phyloP scores from a whole-genome alignment of 2,797 vertebrate species.

The Chloroceryle inda region DNA sequence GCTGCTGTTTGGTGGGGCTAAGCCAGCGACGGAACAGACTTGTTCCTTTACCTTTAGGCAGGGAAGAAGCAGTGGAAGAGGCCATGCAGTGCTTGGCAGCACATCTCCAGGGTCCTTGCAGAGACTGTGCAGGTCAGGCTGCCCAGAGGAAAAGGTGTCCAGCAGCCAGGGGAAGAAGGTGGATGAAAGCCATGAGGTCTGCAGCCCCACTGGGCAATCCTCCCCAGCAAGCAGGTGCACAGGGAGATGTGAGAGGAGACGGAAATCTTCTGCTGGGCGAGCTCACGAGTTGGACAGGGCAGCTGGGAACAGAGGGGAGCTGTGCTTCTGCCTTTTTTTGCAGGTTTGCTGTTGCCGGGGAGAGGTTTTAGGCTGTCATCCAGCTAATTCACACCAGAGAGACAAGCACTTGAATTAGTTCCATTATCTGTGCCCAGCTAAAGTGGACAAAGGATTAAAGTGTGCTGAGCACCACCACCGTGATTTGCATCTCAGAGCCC shows the following conservation, averaged over 20 bases:
- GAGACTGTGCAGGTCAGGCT: rapidly evolving
- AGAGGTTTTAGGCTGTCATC: conserved; percentile 48
- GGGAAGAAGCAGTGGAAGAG: neutral
- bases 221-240: neutral
- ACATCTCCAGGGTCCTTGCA: neutral
- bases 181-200: neutral
- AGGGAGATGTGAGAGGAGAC: neutral
- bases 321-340: conserved; percentile 28
- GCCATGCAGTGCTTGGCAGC: neutral
- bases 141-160: neutral
- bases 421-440: conserved; percentile 48
- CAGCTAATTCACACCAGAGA: conserved; percentile 58
- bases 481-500: conserved; percentile 56
- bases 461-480: conserved; percentile 17
- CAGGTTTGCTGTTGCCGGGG: conserved; percentile 59
- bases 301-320: conserved; percentile 18
- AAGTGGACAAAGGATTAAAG: conserved; percentile 67
- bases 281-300: neutral
- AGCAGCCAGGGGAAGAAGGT: neutral
- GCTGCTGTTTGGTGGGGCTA: neutral
- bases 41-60: neutral
- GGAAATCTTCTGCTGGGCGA: neutral
- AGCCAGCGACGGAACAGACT: neutral
- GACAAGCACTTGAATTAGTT: conserved; percentile 50
- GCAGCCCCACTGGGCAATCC: neutral